Percentiles rank a stretch among this genome's conserved stretches.
These are phyloP conservation scores for Carduelis carduelis DNA, from an alignment of 2,797 vertebrate species.

Conservation along the genomic window DNA sequence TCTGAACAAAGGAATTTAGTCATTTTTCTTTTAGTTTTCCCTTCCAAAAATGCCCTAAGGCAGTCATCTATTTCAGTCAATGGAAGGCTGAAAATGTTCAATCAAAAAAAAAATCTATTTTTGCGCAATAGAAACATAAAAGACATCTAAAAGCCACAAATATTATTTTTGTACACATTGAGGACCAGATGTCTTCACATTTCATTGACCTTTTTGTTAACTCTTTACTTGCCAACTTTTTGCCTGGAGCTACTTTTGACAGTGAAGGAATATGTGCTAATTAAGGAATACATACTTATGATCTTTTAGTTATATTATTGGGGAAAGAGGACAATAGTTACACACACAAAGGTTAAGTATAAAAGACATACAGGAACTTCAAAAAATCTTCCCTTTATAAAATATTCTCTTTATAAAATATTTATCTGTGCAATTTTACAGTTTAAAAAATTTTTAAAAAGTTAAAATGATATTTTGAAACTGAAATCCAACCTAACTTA, in stretches of 20 bases:
- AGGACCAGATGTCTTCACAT: constrained; percentile 50
- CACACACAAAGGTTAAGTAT: background rate
- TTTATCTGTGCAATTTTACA: background rate
- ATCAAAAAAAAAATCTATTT: constrained; percentile 60
- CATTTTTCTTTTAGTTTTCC: constrained; percentile 28
- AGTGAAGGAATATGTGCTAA: constrained; percentile 9
- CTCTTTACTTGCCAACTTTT: constrained; percentile 53
- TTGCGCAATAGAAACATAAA: constrained; percentile 45
- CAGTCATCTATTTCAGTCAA: constrained; percentile 64
- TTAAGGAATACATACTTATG: background rate
- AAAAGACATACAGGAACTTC: background rate
- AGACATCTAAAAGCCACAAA: constrained; percentile 60
- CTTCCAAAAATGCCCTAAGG: constrained; percentile 66
- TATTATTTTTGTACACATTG: constrained; percentile 51
- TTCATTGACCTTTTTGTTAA: constrained; percentile 66
- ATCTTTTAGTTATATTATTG: background rate
- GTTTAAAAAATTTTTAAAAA: background rate
- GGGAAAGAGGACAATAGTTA: background rate
- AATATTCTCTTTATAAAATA: background rate
- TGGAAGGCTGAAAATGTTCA: constrained; percentile 60
- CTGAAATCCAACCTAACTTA: background rate
- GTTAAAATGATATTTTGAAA: background rate
- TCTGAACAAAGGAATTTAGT: constrained; percentile 17
- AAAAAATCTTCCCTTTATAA: background rate
- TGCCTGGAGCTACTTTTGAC: constrained; percentile 46